A percentile compares a stretch with the other conserved stretches of the same genome.
These are phyloP conservation scores for Chelonoidis abingdonii DNA, from an alignment of 2,113 vertebrate species.

Conservation along the genomic window DNA sequence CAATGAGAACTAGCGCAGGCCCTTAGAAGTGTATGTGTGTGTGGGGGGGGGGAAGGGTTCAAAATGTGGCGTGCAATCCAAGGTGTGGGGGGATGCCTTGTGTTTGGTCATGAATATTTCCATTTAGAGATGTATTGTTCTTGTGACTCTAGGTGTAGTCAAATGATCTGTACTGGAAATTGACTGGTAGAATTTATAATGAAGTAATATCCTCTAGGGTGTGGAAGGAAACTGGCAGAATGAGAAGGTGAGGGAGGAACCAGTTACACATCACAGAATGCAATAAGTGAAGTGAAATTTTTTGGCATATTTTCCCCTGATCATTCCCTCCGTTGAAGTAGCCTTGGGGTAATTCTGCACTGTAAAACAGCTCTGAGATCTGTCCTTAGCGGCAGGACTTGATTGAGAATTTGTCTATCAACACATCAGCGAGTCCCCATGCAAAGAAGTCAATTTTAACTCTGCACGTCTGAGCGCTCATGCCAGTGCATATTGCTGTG, in stretches of 20 bases:
- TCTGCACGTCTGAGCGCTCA: neutral
- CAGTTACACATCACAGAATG: neutral
- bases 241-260: constrained; percentile 7
- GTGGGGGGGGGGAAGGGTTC: neutral
- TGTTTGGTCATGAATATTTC: constrained; percentile 6
- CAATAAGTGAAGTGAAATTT: constrained; percentile 12
- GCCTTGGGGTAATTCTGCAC: neutral
- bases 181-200: constrained; percentile 29
- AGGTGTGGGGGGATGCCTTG: neutral
- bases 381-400: neutral
- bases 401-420: neutral
- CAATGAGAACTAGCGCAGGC: neutral
- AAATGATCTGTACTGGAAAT: constrained; percentile 35
- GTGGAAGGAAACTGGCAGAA: neutral
- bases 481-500: neutral
- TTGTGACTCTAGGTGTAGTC: neutral
- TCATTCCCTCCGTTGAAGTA: neutral
- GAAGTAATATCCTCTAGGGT: neutral
- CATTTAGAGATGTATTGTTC: constrained; percentile 21
- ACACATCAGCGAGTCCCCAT: neutral
- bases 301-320: neutral
- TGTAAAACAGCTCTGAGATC: neutral
- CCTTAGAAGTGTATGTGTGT: neutral
- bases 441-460: neutral
- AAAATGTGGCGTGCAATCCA: constrained; percentile 13